Base-by-base conservation (phyloP, 2,888 invertebrate species). In the Oxytorus armatus region DNA sequence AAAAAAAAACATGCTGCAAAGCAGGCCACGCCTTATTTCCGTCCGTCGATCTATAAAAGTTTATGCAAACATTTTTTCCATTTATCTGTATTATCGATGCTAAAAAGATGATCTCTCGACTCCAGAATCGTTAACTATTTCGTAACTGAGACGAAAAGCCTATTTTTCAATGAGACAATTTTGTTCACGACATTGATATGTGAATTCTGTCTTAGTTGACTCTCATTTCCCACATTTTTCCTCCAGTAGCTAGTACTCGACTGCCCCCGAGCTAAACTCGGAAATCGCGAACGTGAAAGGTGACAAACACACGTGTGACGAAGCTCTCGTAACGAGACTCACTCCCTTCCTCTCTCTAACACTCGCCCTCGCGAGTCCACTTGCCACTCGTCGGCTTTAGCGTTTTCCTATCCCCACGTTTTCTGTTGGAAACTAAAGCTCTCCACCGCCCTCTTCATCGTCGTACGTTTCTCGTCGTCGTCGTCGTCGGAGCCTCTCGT, bases 291-390 rank as follows among this genome's bases (percentile, higher is more conserved):
- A 63, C 49, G 47, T 59, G 49, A 47, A 51, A n/a, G 39, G 59
- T 53, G 77, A 63, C 42, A 49, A 63, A 36, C 55, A 76, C 81
- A 82, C 81, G 74, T 66, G 79, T 76, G 79, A 78, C 69, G 70
- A 70, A 53, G 79, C 70, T 76, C 75, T 79, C 75, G 72, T 68
- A 76, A 49, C 44, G 55, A 63, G 59, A 18, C 36, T 69, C 44
- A 10, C 57, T 70, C 55, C 10, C 36, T 11, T 61, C 47, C 70
- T 70, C 63, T 29, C 65, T 8, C 55, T 39, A 39, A 14, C 47
- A 55, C 11, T 25, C 33, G 39, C 33, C 63, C 55, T 47, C 23
- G 7, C 51, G 21, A 42, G 63, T 53, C 65, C 65, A 63, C 53
- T 74, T 53, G 63, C 21, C 23, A 14, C 47, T 53, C 74, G 23